Percentiles rank a stretch among this genome's conserved stretches.
Evolutionary conservation across 2,888 invertebrate species (phyloP).

Genomic region (Acanthococcus lagerstroemiae): DNA sequence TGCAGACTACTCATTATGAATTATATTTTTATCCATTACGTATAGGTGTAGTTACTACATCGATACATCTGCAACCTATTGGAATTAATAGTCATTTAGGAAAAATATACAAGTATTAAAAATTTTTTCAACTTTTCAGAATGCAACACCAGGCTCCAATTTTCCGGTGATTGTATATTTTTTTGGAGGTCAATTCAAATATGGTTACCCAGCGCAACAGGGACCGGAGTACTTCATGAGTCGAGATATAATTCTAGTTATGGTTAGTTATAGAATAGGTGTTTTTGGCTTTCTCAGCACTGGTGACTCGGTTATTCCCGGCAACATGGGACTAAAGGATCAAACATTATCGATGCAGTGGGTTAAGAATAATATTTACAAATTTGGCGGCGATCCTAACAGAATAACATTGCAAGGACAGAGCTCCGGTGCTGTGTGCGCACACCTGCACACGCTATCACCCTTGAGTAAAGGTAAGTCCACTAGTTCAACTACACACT

Average conservation of each 20-base stretch:
- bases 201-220: neutral
- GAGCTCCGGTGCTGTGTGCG: constrained; percentile 24
- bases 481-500: too few species aligned
- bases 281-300: too few species aligned
- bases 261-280: constrained; percentile 35
- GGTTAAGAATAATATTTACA: constrained; percentile 22
- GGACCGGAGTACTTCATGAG: constrained; percentile 35
- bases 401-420: constrained; percentile 32
- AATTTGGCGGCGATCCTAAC: constrained; percentile 33
- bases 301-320: constrained; percentile 18
- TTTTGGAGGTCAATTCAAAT: constrained; percentile 45
- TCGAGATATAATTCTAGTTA: constrained; percentile 34
- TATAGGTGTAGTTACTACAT: too few species aligned
- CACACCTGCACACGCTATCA: too few species aligned
- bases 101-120: too few species aligned
- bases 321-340: constrained; percentile 31
- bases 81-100: too few species aligned
- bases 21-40: too few species aligned
- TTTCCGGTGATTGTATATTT: constrained; percentile 46
- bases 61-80: too few species aligned
- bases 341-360: constrained; percentile 15
- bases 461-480: constrained; percentile 33
- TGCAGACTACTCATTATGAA: too few species aligned
- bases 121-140: constrained; percentile 6
- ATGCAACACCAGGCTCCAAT: constrained; percentile 8